Percentiles rank a stretch among this genome's conserved stretches.
Evolutionary conservation across 2,797 vertebrate genomes (phyloP).

Genomic region (Sebastes steindachneri): DNA sequence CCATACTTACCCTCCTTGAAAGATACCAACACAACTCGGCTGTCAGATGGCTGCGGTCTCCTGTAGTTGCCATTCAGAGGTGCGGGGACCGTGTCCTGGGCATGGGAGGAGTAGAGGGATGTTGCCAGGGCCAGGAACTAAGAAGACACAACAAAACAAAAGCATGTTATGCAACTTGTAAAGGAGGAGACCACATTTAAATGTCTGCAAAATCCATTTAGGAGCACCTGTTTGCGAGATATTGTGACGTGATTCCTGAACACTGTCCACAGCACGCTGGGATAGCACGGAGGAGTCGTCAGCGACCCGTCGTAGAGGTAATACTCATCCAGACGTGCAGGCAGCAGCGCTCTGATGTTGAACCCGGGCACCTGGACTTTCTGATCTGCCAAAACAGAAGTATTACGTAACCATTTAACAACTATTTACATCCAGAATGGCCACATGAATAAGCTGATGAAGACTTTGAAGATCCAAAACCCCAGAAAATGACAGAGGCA

Average conservation of each 20-base stretch:
- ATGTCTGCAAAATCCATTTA: not conserved
- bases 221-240: constrained; percentile 89
- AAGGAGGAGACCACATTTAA: not conserved
- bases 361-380: constrained; percentile 86
- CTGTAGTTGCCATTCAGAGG: constrained; percentile 90
- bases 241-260: constrained; percentile 89
- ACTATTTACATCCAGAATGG: not conserved
- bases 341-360: constrained; percentile 88
- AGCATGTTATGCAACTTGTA: not conserved
- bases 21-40: constrained; percentile 88
- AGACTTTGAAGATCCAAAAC: not conserved
- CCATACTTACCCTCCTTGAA: constrained; percentile 90
- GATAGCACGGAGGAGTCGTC: constrained; percentile 95
- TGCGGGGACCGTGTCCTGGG: constrained; percentile 80
- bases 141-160: constrained; percentile 55
- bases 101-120: constrained; percentile 85
- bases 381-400: constrained; percentile 82
- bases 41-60: constrained; percentile 83
- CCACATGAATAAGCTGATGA: not conserved
- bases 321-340: constrained; percentile 87
- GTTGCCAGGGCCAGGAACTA: constrained; percentile 89
- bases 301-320: constrained; percentile 95
- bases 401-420: not conserved
- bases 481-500: not conserved
- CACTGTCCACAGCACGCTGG: constrained; percentile 94